A percentile compares a stretch with the other conserved stretches of the same genome.
These are phyloP conservation scores for Cylas formicarius DNA, from an alignment of 1,140 invertebrate species.

Conservation along the genomic window DNA sequence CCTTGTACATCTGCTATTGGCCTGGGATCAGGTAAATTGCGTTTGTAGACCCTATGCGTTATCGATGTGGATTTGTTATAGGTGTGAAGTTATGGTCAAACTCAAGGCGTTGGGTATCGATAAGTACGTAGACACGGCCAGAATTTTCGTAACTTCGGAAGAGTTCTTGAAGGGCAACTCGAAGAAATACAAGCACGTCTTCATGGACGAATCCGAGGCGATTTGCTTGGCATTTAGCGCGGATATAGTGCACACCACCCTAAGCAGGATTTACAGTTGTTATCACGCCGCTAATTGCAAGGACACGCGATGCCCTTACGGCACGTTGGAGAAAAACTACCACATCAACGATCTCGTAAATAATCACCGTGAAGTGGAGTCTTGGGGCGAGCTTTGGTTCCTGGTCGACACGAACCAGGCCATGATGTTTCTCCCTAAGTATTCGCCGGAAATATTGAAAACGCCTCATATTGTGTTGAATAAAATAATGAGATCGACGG, in stretches of 20 bases:
- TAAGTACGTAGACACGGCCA: slow-evolving; percentile 36
- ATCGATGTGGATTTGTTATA: slow-evolving; percentile 22
- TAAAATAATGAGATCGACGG: slow-evolving; percentile 39
- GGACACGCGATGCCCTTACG: slow-evolving; percentile 13
- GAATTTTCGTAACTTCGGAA: slow-evolving; percentile 35
- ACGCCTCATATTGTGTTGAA: slow-evolving; percentile 33
- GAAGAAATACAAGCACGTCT: slow-evolving; percentile 38
- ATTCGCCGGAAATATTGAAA: slow-evolving; percentile 37
- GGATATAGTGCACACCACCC: slow-evolving; percentile 34
- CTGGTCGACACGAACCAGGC: slow-evolving; percentile 42
- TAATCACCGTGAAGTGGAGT: slow-evolving; percentile 11
- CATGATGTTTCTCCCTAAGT: slow-evolving; percentile 38
- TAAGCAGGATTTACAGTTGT: slow-evolving; percentile 27
- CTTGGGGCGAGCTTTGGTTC: slow-evolving; percentile 40
- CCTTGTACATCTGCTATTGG: slow-evolving; percentile 41
- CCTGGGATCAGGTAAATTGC: slow-evolving; percentile 39
- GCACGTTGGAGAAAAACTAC: slow-evolving; percentile 10
- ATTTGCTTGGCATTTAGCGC: slow-evolving; percentile 37
- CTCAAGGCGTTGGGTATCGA: slow-evolving; percentile 34
- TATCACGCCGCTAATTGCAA: slow-evolving; percentile 31
- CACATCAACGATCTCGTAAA: slow-evolving; percentile 11
- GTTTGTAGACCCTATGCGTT: too few relatives aligned
- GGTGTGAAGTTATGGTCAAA: slow-evolving; percentile 34
- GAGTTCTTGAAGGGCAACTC: slow-evolving; percentile 34
- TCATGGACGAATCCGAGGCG: slow-evolving; percentile 42